phyloP scores from a whole-genome alignment of 1,140 invertebrate species.

The Choristoneura fumiferana region DNA sequence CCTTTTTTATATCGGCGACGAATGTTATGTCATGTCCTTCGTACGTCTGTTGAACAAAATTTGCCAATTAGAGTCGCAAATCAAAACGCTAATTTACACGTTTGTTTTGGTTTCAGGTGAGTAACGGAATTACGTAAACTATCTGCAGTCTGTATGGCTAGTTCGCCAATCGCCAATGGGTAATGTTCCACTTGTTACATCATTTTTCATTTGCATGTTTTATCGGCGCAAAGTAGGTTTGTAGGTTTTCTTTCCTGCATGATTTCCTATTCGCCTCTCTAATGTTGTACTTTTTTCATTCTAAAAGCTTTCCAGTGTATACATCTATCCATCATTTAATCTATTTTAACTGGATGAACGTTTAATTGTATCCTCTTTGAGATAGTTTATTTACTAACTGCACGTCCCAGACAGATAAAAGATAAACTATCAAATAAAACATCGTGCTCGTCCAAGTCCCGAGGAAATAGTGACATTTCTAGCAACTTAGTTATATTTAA shows the following conservation, averaged over 20 bases:
- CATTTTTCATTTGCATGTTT: slow-evolving; percentile 20
- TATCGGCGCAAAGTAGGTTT: background rate
- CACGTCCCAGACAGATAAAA: background rate
- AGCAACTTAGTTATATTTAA: slow-evolving; percentile 23
- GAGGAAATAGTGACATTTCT: background rate
- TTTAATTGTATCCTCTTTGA: background rate
- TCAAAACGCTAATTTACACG: slow-evolving; percentile 33
- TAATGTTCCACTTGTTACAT: slow-evolving; percentile 25
- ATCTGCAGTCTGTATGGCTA: background rate
- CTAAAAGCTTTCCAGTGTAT: background rate
- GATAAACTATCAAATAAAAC: slow-evolving; percentile 2
- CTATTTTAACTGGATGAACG: background rate
- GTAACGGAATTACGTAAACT: slow-evolving; percentile 38
- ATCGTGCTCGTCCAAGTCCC: background rate
- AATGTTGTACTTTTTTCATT: no score
- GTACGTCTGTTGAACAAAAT: background rate
- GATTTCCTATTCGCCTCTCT: slow-evolving; percentile 7
- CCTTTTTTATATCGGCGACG: background rate
- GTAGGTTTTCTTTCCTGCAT: slow-evolving; percentile 15
- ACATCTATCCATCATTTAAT: background rate
- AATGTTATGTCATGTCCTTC: background rate
- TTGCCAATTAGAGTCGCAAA: slow-evolving; percentile 32
- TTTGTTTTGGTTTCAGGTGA: slow-evolving; percentile 45
- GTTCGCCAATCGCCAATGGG: slow-evolving; percentile 22
- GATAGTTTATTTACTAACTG: background rate